These are phyloP conservation scores for Perizoma affinitatum DNA, from an alignment of 2,888 invertebrate species.

Conservation along the genomic window DNA sequence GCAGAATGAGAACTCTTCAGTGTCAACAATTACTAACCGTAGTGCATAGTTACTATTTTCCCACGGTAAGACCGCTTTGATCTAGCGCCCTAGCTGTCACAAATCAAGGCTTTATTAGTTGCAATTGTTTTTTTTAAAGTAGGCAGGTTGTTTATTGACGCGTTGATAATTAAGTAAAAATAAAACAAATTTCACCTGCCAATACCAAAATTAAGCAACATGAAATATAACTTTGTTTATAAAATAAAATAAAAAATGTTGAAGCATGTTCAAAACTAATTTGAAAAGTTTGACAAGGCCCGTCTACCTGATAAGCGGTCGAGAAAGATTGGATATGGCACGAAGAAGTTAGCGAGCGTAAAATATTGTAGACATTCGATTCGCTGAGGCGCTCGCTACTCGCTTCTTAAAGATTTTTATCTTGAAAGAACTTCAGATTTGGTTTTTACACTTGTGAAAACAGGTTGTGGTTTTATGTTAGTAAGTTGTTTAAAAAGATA, in stretches of 20 bases:
- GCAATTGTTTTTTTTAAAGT: background rate
- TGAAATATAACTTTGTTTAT: slow-evolving; percentile 43
- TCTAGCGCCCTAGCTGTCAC: slow-evolving; percentile 24
- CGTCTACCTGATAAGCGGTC: slow-evolving; percentile 71
- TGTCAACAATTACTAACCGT: slow-evolving; percentile 58
- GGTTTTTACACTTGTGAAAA: slow-evolving; percentile 10
- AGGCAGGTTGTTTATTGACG: background rate
- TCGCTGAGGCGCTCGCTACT: slow-evolving; percentile 51
- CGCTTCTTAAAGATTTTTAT: slow-evolving; percentile 49
- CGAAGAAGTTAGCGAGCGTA: slow-evolving; percentile 65
- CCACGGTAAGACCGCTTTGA: slow-evolving; percentile 48
- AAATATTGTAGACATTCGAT: slow-evolving; percentile 62
- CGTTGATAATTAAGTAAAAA: no score
- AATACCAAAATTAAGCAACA: slow-evolving; percentile 32
- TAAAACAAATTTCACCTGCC: slow-evolving; percentile 16
- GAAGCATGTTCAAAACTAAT: slow-evolving; percentile 64
- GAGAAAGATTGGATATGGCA: slow-evolving; percentile 67
- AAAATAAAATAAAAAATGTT: slow-evolving; percentile 52
- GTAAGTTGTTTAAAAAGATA: slow-evolving; percentile 3
- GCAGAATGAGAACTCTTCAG: slow-evolving; percentile 53
- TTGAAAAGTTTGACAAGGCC: slow-evolving; percentile 72
- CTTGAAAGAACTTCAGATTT: slow-evolving; percentile 34
- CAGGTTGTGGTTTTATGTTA: slow-evolving; percentile 10
- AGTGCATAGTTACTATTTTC: slow-evolving; percentile 62
- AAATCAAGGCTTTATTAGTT: slow-evolving; percentile 3